Percentiles rank a stretch among this genome's conserved stretches.
Conservation (phyloP, 2,888 invertebrate species). For the Caenorhabditis macrosperma region DNA sequence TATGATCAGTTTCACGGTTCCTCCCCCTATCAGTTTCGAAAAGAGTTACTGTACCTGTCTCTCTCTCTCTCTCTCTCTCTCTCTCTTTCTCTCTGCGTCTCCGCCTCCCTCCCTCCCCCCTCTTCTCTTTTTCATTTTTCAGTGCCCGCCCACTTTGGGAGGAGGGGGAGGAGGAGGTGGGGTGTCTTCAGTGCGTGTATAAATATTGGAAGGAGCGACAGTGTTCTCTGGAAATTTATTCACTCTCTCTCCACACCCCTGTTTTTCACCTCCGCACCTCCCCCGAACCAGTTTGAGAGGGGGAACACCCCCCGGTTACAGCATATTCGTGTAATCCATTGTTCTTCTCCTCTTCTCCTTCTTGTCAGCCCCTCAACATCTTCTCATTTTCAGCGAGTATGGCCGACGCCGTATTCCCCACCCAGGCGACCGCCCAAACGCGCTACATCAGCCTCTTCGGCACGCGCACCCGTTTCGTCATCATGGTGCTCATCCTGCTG, state of each 20-base stretch:
- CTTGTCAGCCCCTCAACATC: background rate
- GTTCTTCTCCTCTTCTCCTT: constrained; percentile 10
- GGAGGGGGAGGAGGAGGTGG: background rate
- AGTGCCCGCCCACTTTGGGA: background rate
- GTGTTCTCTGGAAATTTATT: constrained; percentile 48
- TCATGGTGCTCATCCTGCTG: constrained; percentile 77
- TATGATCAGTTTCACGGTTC: background rate
- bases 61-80: constrained; percentile 24
- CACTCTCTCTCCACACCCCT: constrained; percentile 10
- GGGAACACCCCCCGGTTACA: constrained; percentile 5
- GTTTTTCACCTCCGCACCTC: background rate
- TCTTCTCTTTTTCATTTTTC: constrained; percentile 15
- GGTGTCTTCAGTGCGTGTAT: constrained; percentile 26
- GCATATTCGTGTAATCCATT: constrained; percentile 7
- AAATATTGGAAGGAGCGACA: constrained; percentile 16
- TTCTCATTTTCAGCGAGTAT: constrained; percentile 26
- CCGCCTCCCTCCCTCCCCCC: constrained; percentile 8
- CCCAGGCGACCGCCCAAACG: constrained; percentile 64
- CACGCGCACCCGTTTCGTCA: constrained; percentile 77
- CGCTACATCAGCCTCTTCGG: constrained; percentile 73
- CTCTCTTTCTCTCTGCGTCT: constrained; percentile 16
- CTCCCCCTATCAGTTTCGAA: background rate
- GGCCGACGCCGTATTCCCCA: constrained; percentile 63
- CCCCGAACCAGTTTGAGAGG: constrained; percentile 13
- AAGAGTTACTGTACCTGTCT: background rate